Percentiles rank a stretch among this genome's conserved stretches.
Evolutionary conservation across 2,797 vertebrate genomes (phyloP).

Genomic region (Gadopsis marmoratus): DNA sequence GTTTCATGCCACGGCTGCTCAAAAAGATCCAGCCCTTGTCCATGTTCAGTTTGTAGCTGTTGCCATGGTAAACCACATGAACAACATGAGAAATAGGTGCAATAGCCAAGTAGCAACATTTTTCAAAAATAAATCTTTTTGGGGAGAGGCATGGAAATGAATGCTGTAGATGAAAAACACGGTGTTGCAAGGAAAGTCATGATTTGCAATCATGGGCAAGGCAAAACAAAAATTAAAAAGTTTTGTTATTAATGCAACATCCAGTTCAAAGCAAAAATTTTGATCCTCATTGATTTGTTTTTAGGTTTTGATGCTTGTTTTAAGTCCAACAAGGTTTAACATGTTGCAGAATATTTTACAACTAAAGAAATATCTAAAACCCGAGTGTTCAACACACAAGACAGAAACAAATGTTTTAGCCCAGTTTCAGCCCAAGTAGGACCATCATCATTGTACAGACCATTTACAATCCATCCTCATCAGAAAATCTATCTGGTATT

Average conservation of each 20-base stretch:
- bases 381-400: background rate
- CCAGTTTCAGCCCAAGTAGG: background rate
- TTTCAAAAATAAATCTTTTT: background rate
- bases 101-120: background rate
- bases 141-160: background rate
- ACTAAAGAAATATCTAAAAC: background rate
- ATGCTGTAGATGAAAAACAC: slow-evolving; percentile 3
- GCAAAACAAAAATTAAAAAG: slow-evolving; percentile 6
- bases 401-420: background rate
- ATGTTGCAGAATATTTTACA: background rate
- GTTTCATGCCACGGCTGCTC: background rate
- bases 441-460: background rate
- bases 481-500: slow-evolving; percentile 5
- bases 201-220: background rate
- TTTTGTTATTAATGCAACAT: background rate
- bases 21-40: background rate
- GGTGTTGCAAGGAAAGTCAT: background rate
- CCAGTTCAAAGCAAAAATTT: background rate
- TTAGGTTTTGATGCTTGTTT: background rate
- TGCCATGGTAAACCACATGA: slow-evolving; percentile 16
- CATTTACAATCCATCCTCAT: slow-evolving; percentile 6
- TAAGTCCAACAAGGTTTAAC: background rate
- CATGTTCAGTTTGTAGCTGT: background rate
- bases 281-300: background rate
- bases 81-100: background rate